Evolutionary conservation across 2,113 vertebrate genomes (phyloP).

Genomic region (Vulpes lagopus): DNA sequence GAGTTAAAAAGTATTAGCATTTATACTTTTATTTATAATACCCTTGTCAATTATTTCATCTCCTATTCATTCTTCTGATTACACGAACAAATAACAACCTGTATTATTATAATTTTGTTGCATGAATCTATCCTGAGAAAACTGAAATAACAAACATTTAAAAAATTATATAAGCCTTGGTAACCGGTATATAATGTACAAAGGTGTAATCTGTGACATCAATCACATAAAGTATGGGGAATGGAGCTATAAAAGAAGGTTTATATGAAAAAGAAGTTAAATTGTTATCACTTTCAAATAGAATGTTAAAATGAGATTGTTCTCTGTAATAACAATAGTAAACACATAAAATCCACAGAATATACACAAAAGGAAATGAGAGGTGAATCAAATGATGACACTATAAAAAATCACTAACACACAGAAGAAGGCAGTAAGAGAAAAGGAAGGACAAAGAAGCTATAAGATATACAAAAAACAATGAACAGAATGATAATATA

Average conservation of each 20-base stretch:
- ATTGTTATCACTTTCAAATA: not conserved
- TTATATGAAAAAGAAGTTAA: not conserved
- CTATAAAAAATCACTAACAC: not conserved
- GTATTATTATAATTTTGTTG: not conserved
- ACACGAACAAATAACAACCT: not conserved
- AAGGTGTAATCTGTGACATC: not conserved
- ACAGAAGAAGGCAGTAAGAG: not conserved
- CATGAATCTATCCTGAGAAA: conserved; percentile 25
- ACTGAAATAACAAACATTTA: not conserved
- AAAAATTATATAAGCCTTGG: not conserved
- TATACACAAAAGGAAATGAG: not conserved
- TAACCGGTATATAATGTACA: not conserved
- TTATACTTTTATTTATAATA: conserved; percentile 18
- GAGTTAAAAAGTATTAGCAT: conserved; percentile 41
- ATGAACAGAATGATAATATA: not conserved
- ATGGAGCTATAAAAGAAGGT: not conserved
- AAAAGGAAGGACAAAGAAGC: not conserved
- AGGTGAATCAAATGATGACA: conserved; percentile 2
- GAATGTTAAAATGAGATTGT: not conserved
- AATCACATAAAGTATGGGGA: not conserved
- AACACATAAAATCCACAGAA: not conserved
- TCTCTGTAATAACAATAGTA: not conserved
- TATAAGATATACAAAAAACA: not conserved
- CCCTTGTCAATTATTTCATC: conserved; percentile 17
- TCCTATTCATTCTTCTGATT: not conserved